A percentile compares a stretch with the other conserved stretches of the same genome.
These are phyloP conservation scores for Chaenocephalus aceratus DNA, from an alignment of 2,113 vertebrate genomes.

Conservation along the genomic window DNA sequence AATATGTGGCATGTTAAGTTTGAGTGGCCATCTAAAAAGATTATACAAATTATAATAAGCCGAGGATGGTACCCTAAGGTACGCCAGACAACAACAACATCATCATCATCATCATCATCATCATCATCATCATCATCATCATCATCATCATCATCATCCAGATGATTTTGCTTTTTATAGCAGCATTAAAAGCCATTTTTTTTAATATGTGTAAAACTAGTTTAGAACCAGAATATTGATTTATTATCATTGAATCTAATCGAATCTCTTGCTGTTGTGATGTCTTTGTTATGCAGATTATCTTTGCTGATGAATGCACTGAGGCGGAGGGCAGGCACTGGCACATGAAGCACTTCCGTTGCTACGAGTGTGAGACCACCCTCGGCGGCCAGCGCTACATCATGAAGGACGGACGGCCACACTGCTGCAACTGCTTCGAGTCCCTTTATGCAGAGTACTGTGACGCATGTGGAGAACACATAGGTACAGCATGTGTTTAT, in stretches of 20 bases:
- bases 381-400: slow-evolving; percentile 98
- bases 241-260: background rate
- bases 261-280: slow-evolving; percentile 26
- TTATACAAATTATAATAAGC: slow-evolving; percentile 6
- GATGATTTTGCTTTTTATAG: background rate
- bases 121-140: no score
- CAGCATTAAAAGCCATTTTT: background rate
- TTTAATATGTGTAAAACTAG: background rate
- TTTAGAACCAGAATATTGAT: background rate
- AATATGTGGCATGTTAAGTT: background rate
- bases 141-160: background rate
- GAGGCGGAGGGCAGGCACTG: slow-evolving; percentile 98
- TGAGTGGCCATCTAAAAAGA: background rate
- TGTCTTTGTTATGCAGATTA: slow-evolving; percentile 86
- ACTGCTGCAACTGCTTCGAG: slow-evolving; percentile 98
- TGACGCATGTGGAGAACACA: slow-evolving; percentile 97
- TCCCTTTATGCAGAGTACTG: slow-evolving; percentile 97
- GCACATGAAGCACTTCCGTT: slow-evolving; percentile 99
- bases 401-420: slow-evolving; percentile 97
- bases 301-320: slow-evolving; percentile 97
- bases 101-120: no score
- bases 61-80: background rate
- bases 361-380: slow-evolving; percentile 94
- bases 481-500: slow-evolving; percentile 83
- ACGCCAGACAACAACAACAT: background rate